Conservation (phyloP, 1,140 invertebrate species). For the Bombyx mandarina region DNA sequence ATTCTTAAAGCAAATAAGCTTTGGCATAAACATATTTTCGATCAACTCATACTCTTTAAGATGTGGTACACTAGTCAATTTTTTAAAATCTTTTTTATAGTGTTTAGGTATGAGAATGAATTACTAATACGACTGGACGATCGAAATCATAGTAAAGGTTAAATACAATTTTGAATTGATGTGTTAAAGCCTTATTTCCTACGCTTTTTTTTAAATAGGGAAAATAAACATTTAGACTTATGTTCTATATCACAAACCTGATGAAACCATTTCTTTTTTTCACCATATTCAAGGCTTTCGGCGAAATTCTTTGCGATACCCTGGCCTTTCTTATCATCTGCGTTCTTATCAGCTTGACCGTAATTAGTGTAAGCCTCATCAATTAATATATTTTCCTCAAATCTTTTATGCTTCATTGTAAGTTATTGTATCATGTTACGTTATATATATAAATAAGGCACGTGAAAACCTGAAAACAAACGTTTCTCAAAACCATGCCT, state of each 20-base stretch:
- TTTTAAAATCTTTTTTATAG: no score
- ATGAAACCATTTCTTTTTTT: constrained; percentile 66
- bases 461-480: constrained; percentile 8
- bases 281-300: constrained; percentile 58
- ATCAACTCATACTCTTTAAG: no score
- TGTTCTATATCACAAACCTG: constrained; percentile 32
- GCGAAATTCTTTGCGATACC: constrained; percentile 62
- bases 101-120: no score
- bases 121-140: no score
- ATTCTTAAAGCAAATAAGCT: no score
- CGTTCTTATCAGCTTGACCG: constrained; percentile 51
- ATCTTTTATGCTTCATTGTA: constrained; percentile 68
- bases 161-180: no score
- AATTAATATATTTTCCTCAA: constrained; percentile 63
- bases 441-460: not conserved
- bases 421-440: constrained; percentile 8
- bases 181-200: no score
- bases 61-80: no score
- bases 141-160: no score
- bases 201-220: no score
- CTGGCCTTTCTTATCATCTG: constrained; percentile 53
- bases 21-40: no score
- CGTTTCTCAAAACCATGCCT: constrained; percentile 6
- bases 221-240: no score
- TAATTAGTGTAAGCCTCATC: constrained; percentile 64